Base-by-base conservation (phyloP, 1,140 invertebrate species). In the Homalodisca vitripennis region DNA sequence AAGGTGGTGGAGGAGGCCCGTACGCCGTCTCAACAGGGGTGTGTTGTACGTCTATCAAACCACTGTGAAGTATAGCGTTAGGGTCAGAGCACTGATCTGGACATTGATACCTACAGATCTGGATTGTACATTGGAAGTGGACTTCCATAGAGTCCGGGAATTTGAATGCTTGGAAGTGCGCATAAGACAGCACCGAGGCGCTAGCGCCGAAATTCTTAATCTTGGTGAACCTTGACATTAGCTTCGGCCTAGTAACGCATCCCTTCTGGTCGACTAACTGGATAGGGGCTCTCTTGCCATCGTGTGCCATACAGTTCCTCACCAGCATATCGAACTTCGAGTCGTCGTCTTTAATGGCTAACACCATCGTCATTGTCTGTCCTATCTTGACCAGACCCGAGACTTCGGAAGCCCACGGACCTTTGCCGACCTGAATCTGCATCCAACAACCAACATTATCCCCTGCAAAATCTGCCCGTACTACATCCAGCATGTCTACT, bases 121-220 rank as follows among this genome's bases (percentile, higher is more conserved):
- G 94, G 73, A 97, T 97, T 1, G 95, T 93, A 77, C 94, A 97
- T 79, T 97, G 95, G 89, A 97, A 97, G 84, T 96, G 94, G 1
- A 97, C 94, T 77, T 97, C 95, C 94, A 97, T 97, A 13, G 93
- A 95, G 78, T 97, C 94, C 0, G 94, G 94, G 88, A 97, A 97
- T 80, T 97, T 97, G 82, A 97, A 97, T 0, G 94, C 94, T 82
- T 77, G 76, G 90, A 97, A 97, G 81, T 97, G 95, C 1, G 95
- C 94, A 76, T 95, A 97, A 60, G 92, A 94, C 0, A 97, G 92
- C 0, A 97, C 95, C 0, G 93, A 95, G 3, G 95, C 95, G 29
- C 92, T 94, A 0, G 93, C 91, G 0, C 94, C 95, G 71, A 97
- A 97, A 83, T 97, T 96, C 82, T 96, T 95, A 71, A 97, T 94